Base-by-base conservation (phyloP, 2,888 invertebrate genomes). In the Amphipyra berbera region DNA sequence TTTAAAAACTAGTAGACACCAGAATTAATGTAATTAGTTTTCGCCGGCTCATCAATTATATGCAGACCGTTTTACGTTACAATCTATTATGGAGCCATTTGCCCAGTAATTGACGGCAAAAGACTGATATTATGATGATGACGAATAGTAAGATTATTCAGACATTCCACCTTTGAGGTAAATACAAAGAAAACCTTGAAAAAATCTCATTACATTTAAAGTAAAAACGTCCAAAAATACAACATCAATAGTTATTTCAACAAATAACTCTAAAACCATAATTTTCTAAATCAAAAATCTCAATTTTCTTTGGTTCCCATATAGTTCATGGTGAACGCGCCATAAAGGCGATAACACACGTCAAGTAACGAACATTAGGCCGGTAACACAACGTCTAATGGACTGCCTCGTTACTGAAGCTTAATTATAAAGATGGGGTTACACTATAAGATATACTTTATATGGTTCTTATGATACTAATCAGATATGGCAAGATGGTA, bases 391-490 rank as follows among this genome's bases (percentile, higher is more conserved):
- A 83, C 71, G 69, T 63, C 80, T 90, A 88, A 89, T 90, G 84
- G 84, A 75, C 73, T 78, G 62, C 73, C 88, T 90, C 88, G 86
- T 90, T 90, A 89, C 79, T 45, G 77, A 60, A 71, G 80, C 82
- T 85, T 88, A 88, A 92, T 90, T 89, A 90, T 87, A 85, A 89
- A 84, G 79, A 78, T 80, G 77, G 80, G 78, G 81, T 79, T 82
- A 84, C 85, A 84, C 73, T 56, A 49, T 50, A 14, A 64, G 60
- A 60, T 65, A 65, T 61, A 65, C 10, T 37, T 33, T 21, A 21
- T 21, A 21, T 21, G 21, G 21, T 21, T 21, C 21, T 21, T 21
- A 21, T 2, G 21, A 21, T 21, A 21, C 21, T 21, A 21, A 2
- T 21, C 21, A 21, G 21, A 21, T 1, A 21, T 2, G 1, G 3